Percentiles rank a stretch among this genome's conserved stretches.
These are phyloP conservation scores for Tiliqua scincoides DNA, from an alignment of 2,113 vertebrate species.

Conservation along the genomic window DNA sequence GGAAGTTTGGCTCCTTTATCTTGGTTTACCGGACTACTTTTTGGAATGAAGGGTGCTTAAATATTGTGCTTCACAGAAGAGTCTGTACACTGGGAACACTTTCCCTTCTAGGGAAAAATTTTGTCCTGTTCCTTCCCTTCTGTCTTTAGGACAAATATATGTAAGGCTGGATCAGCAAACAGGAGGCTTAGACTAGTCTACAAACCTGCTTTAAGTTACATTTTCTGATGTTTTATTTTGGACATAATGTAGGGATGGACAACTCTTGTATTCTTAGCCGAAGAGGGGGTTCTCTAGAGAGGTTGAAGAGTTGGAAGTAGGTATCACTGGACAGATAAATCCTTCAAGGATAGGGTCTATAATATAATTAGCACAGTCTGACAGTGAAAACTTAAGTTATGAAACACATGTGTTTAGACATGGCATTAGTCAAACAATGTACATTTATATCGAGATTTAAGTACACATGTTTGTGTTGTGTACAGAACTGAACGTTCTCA, in stretches of 20 bases:
- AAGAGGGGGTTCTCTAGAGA: background rate
- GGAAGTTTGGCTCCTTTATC: background rate
- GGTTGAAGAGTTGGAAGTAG: background rate
- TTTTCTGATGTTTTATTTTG: background rate
- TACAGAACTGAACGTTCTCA: too few species aligned
- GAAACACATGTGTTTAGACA: too few species aligned
- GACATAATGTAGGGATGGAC: background rate
- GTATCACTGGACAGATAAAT: too few species aligned
- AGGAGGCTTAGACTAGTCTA: conserved; percentile 43
- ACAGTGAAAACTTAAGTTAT: too few species aligned
- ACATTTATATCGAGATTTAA: too few species aligned
- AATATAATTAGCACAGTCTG: background rate
- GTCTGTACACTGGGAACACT: too few species aligned
- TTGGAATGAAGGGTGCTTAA: background rate
- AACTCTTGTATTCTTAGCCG: background rate
- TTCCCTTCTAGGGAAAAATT: too few species aligned
- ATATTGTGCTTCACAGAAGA: too few species aligned
- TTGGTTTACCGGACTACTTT: background rate
- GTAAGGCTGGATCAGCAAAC: conserved; percentile 47
- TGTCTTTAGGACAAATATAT: conserved; percentile 7
- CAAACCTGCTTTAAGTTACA: conserved; percentile 9
- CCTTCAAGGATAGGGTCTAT: background rate
- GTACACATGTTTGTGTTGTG: too few species aligned
- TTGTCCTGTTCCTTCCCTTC: background rate
- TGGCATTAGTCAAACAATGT: too few species aligned